Evolutionary conservation across 2,888 invertebrate species (phyloP).

Genomic region (Leptinotarsa haldemani): DNA sequence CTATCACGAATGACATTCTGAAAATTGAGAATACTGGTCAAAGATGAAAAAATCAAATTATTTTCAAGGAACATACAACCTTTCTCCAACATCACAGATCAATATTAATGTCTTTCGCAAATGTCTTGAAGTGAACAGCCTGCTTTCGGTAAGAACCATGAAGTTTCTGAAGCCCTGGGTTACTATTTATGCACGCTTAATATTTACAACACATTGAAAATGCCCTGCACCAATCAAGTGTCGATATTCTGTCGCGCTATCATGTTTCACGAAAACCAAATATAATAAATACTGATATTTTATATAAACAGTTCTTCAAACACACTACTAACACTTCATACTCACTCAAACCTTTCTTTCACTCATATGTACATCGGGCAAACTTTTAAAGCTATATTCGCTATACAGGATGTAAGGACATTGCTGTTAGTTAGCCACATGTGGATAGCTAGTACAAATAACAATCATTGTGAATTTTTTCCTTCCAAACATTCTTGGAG

Average conservation of each 20-base stretch:
- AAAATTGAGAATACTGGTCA: not conserved
- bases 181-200: not conserved
- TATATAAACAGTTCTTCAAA: constrained; percentile 43
- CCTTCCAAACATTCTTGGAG: not conserved
- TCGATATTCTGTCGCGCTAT: not conserved
- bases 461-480: too few species aligned
- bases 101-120: not conserved
- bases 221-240: not conserved
- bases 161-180: not conserved
- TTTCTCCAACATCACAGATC: not conserved
- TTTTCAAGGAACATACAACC: not conserved
- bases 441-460: not conserved
- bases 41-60: not conserved
- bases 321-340: constrained; percentile 33
- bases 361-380: constrained; percentile 54
- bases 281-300: constrained; percentile 55
- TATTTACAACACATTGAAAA: constrained; percentile 12
- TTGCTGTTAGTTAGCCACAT: not conserved
- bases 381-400: constrained; percentile 57
- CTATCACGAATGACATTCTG: too few species aligned
- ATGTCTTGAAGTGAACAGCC: not conserved
- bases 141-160: not conserved
- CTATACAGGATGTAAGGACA: not conserved
- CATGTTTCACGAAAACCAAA: constrained; percentile 23
- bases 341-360: constrained; percentile 52